Evolutionary conservation across 2,888 invertebrate genomes (phyloP).

Genomic region (Carcina quercana): DNA sequence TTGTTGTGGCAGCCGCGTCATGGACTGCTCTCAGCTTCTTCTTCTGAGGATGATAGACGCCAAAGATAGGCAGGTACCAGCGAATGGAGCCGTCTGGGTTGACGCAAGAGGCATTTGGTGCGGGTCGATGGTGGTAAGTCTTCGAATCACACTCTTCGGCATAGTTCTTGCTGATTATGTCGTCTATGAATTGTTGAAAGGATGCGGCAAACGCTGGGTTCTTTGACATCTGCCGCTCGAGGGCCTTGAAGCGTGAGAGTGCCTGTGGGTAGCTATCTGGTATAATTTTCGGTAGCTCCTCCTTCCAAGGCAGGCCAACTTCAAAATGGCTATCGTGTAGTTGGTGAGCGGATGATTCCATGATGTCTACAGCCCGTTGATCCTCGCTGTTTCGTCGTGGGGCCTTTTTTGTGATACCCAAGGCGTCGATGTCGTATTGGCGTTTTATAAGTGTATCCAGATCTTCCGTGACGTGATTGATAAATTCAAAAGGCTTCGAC

Average conservation of each 20-base stretch:
- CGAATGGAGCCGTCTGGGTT: too few species aligned
- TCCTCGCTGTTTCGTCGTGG: too few species aligned
- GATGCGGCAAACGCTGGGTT: not conserved
- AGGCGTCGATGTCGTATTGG: not conserved
- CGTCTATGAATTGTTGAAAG: not conserved
- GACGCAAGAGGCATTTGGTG: too few species aligned
- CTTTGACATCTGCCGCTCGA: not conserved
- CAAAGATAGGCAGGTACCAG: constrained; percentile 4
- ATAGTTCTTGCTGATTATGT: not conserved
- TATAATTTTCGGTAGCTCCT: not conserved
- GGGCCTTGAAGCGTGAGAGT: not conserved
- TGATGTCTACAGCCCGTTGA: not conserved
- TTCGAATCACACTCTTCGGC: not conserved
- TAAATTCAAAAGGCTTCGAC: not conserved
- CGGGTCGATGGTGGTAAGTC: too few species aligned
- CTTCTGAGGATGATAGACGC: constrained; percentile 11
- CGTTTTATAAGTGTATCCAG: not conserved
- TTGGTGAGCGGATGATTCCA: not conserved
- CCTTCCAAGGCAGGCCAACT: not conserved
- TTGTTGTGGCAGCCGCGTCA: constrained; percentile 24
- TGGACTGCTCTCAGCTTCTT: constrained; percentile 23
- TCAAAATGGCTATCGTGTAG: not conserved
- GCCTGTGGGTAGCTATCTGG: not conserved
- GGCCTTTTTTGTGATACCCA: not conserved
- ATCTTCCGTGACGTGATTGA: not conserved